A percentile compares a stretch with the other conserved stretches of the same genome.
Conservation (phyloP, 2,113 vertebrate species). For the Cyphomyrus plagiostoma region DNA sequence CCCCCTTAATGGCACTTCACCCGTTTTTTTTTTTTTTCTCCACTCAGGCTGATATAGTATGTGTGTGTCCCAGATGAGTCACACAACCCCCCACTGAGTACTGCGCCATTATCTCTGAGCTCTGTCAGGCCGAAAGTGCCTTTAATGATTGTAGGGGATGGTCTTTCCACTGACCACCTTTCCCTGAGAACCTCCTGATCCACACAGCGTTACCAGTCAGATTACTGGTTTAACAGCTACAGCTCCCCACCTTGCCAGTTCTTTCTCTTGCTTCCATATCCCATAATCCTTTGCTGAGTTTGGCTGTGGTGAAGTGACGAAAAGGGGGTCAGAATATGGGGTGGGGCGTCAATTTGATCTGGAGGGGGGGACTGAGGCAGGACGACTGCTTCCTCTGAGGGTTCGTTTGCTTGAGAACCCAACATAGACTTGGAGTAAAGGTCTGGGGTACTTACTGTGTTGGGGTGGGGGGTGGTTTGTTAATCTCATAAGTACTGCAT, state of each 20-base stretch:
- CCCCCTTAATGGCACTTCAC: neutral
- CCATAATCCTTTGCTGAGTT: conserved; percentile 71
- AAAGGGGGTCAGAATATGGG: neutral
- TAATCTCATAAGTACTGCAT: neutral
- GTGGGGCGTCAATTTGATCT: neutral
- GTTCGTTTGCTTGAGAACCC: conserved; percentile 5
- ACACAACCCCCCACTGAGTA: neutral
- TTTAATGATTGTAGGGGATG: neutral
- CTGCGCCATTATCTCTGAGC: neutral
- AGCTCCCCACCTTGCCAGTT: conserved; percentile 63
- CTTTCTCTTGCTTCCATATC: conserved; percentile 73
- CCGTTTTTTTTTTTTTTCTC: no score
- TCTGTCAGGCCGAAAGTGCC: neutral
- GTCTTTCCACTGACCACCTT: neutral
- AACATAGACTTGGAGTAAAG: neutral
- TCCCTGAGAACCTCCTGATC: neutral
- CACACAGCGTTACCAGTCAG: conserved; percentile 49
- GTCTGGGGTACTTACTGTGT: neutral
- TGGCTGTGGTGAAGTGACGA: conserved; percentile 74
- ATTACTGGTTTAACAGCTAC: conserved; percentile 55
- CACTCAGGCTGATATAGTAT: neutral
- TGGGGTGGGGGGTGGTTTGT: neutral
- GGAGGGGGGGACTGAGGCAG: conserved; percentile 12
- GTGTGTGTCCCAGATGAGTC: neutral
- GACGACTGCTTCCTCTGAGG: conserved; percentile 20